Conservation (phyloP, 2,888 invertebrate species). For the Callosobruchus maculatus region DNA sequence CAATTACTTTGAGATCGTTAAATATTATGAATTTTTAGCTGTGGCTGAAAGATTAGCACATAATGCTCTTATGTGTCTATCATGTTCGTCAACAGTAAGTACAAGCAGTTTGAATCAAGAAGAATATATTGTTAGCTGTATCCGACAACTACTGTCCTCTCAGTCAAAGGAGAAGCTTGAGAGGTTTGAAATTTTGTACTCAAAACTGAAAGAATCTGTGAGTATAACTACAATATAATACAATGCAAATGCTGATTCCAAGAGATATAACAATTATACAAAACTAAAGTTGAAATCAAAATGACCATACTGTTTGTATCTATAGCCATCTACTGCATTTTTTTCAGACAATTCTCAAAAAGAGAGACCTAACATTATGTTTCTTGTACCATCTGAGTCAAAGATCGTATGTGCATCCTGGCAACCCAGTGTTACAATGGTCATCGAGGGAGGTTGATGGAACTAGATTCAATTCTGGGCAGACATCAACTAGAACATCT, state of each 20-base stretch:
- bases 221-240: no score
- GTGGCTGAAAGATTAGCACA: constrained; percentile 11
- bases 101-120: constrained; percentile 35
- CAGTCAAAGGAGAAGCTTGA: constrained; percentile 34
- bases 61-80: constrained; percentile 15
- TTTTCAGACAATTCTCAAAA: constrained; percentile 37
- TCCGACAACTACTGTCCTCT: constrained; percentile 28
- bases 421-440: constrained; percentile 21
- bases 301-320: not conserved
- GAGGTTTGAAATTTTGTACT: constrained; percentile 40
- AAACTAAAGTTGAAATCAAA: no score
- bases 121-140: constrained; percentile 34
- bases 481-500: constrained; percentile 3
- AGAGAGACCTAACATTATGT: constrained; percentile 36
- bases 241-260: no score
- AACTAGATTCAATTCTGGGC: constrained; percentile 10
- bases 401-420: constrained; percentile 8
- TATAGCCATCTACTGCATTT: not conserved
- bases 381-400: constrained; percentile 36
- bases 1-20: not conserved
- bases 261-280: no score
- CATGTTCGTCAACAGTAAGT: constrained; percentile 19
- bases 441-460: constrained; percentile 6
- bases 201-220: constrained; percentile 41
- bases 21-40: not conserved